Percentiles rank a stretch among this genome's conserved stretches.
Evolutionary conservation across 2,797 vertebrate species (phyloP).

Genomic region (Sorex maritimensis): DNA sequence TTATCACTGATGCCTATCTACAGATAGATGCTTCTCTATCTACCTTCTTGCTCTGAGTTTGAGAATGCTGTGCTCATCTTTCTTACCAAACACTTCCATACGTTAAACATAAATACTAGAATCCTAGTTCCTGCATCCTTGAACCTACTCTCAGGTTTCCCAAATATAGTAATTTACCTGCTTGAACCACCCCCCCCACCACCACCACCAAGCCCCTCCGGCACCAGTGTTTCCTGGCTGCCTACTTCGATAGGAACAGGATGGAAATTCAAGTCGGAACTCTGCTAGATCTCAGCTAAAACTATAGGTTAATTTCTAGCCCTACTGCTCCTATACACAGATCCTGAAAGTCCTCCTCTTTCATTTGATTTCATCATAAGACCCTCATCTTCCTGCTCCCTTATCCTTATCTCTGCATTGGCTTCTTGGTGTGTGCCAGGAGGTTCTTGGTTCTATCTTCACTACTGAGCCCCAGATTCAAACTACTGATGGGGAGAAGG

Average conservation of each 20-base stretch:
- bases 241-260: background rate
- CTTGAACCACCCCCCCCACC: background rate
- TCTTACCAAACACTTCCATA: background rate
- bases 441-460: background rate
- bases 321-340: background rate
- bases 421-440: background rate
- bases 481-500: fast-evolving
- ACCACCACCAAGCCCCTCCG: background rate
- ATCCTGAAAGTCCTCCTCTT: background rate
- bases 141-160: background rate
- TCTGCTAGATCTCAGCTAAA: background rate
- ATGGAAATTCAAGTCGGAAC: background rate
- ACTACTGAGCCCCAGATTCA: too few species aligned
- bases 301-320: background rate
- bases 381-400: background rate
- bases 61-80: background rate
- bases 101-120: background rate
- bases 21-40: background rate
- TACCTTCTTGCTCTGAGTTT: background rate
- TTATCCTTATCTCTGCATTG: background rate
- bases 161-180: background rate
- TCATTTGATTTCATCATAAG: too few species aligned
- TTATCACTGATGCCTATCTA: too few species aligned
- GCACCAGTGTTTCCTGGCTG: background rate
- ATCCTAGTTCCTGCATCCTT: background rate